Conservation (phyloP, 2,888 invertebrate genomes). For the Dolichopus griseipennis region DNA sequence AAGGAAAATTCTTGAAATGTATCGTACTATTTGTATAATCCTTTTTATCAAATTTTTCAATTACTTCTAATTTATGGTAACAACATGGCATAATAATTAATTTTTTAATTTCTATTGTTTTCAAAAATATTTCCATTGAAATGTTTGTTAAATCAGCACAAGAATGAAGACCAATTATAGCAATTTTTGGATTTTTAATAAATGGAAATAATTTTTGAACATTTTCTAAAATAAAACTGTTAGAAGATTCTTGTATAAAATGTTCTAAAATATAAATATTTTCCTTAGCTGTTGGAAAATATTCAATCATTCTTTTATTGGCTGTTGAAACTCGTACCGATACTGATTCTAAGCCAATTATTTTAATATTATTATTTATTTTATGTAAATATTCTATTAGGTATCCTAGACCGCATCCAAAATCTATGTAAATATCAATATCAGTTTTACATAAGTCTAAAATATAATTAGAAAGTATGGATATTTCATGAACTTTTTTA, state of each 20-base stretch:
- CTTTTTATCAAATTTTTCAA: conserved; percentile 9
- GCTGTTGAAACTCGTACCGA: conserved; percentile 49
- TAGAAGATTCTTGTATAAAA: conserved; percentile 49
- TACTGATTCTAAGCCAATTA: conserved; percentile 62
- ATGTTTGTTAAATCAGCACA: conserved; percentile 67
- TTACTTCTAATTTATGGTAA: conserved; percentile 58
- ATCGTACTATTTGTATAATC: conserved; percentile 9
- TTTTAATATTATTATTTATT: conserved; percentile 47
- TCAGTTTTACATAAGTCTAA: conserved; percentile 30
- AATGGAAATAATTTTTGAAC: conserved; percentile 35
- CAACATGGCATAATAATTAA: conserved; percentile 69
- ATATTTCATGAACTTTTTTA: conserved; percentile 67
- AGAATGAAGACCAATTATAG: conserved; percentile 60
- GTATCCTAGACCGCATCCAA: conserved; percentile 71
- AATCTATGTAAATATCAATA: conserved; percentile 55
- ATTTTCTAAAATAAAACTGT: conserved; percentile 41
- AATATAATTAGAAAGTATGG: conserved; percentile 49
- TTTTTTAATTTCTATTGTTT: conserved; percentile 48
- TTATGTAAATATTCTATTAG: conserved; percentile 57
- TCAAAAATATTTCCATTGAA: conserved; percentile 56
- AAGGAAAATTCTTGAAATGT: conserved; percentile 53
- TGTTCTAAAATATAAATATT: conserved; percentile 52
- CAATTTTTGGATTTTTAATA: conserved; percentile 25
- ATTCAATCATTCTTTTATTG: conserved; percentile 48
- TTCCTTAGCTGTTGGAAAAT: conserved; percentile 46